Evolutionary conservation across 1,140 invertebrate species (phyloP).

Genomic region (Wiebesia pumilae): DNA sequence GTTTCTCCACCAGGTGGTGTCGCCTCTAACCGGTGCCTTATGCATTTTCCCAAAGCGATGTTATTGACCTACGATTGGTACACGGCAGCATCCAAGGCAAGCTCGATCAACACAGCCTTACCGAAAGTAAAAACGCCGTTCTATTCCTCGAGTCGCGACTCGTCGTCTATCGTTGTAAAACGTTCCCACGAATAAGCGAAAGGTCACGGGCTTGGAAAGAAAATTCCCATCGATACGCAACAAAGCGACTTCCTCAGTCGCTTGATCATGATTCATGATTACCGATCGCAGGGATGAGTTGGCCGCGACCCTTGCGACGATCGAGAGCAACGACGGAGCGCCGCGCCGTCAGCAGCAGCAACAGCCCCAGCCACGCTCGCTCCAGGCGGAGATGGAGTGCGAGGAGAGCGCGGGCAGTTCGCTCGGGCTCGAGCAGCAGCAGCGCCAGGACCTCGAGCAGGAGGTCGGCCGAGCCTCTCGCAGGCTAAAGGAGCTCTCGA

Average conservation of each 20-base stretch:
- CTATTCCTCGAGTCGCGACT: too few relatives aligned
- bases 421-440: constrained; percentile 66
- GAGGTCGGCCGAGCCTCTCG: constrained; percentile 79
- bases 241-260: too few relatives aligned
- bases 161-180: too few relatives aligned
- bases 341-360: background rate
- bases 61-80: too few relatives aligned
- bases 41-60: too few relatives aligned
- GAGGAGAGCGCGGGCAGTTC: constrained; percentile 76
- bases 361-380: constrained; percentile 73
- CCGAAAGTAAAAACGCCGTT: too few relatives aligned
- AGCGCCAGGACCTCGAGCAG: constrained; percentile 77
- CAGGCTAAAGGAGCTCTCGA: constrained; percentile 80
- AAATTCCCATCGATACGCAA: background rate
- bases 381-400: constrained; percentile 86
- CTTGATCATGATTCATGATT: background rate
- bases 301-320: constrained; percentile 64
- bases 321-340: constrained; percentile 58
- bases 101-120: too few relatives aligned
- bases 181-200: too few relatives aligned
- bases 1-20: too few relatives aligned
- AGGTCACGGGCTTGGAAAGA: too few relatives aligned
- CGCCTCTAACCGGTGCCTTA: too few relatives aligned
- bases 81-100: too few relatives aligned
- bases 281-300: constrained; percentile 68